Conservation (phyloP, 2,113 vertebrate species). For the Crotalus tigris region DNA sequence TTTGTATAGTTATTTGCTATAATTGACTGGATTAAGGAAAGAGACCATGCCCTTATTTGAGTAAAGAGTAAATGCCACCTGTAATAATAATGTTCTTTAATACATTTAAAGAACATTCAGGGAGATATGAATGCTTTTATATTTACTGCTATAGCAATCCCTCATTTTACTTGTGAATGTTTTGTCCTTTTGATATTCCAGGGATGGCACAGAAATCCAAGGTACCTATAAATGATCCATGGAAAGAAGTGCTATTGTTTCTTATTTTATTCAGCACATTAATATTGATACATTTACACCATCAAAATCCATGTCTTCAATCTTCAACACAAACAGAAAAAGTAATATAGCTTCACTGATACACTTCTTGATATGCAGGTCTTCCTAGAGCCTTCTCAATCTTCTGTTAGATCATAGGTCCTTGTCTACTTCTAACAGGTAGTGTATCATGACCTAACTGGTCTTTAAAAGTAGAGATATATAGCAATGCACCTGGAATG, state of each 20-base stretch:
- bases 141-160: neutral
- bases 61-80: neutral
- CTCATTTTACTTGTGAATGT: neutral
- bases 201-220: neutral
- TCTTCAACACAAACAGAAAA: neutral
- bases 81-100: neutral
- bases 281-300: no score
- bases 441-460: neutral
- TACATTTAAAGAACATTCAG: neutral
- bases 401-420: neutral
- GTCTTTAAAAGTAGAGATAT: neutral
- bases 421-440: neutral
- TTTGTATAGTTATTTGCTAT: neutral
- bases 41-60: neutral
- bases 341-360: neutral
- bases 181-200: neutral
- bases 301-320: neutral
- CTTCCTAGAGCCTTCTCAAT: neutral
- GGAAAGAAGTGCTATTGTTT: neutral
- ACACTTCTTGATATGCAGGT: neutral
- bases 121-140: neutral
- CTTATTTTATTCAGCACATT: neutral
- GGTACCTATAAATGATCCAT: fast-evolving
- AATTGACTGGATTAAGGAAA: neutral
- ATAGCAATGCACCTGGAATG: neutral